Evolutionary conservation across 1,140 invertebrate species (phyloP), one percentile per base, ranked within the genome.

Genomic region (Temnothorax nylanderi): DNA sequence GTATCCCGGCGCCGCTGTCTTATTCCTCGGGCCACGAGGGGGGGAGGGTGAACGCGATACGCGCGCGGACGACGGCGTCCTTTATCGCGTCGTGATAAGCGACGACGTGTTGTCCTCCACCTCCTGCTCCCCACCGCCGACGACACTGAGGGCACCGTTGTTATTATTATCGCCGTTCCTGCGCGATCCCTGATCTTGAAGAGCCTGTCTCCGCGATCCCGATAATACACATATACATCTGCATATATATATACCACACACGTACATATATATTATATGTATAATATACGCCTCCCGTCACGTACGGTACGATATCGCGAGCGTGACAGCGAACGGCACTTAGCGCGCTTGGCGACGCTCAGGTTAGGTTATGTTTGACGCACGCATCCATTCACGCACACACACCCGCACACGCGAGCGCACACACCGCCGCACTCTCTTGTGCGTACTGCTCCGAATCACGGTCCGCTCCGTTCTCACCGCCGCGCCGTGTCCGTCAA

Each of bases 321-420:
- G 47, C 49, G 47, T 58, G 60, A 80, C 64, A 69, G n/a, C 76
- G 64, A 81, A 84, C 51, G 62, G 67, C 65, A 69, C 77, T 80
- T 54, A 54, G 32, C 77, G 47, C 77, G 62, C 34, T 54, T 16
- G 16, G 32, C 74, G 60, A 80, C 58, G 72, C 69, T 88, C 85
- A 85, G 86, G 88, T 88, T 90, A 90, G 89, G 89, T 88, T 90
- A 90, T 67, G 89, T 90, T 90, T 75, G 89, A 86, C 58, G 75
- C 88, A 90, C 85, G 88, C 85, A 85, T n/a, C 37, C 82, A 75
- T 21, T 76, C 49, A 86, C 64, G 76, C 49, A 77, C 47, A 60
- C 72, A 86, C 77, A 11, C 87, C 32, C 71, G n/a, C 32, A 44
- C 13, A 60, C 32, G 11, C 26, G 64, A 32, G 16, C 34, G 34